Evolutionary conservation across 2,888 invertebrate species (phyloP), one percentile per base, ranked within the genome.

Genomic region (Sphaeridia pumilis): DNA sequence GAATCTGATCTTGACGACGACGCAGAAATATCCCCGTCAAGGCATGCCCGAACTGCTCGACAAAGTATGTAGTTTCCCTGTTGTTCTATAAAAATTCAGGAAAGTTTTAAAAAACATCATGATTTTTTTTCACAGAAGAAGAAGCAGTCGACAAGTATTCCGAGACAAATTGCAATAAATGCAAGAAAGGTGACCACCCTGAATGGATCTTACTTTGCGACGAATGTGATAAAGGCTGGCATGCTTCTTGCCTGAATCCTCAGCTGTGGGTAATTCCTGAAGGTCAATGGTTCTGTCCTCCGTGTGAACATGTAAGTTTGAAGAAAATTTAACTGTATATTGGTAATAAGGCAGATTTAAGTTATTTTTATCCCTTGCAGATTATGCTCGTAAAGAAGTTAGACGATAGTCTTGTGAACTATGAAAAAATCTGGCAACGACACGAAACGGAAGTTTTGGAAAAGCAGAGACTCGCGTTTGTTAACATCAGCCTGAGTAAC

Each of bases 121-220:
- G 27, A 24, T 7, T 20, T 47, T 34, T n/a, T 36, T 27, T n/a
- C n/a, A 2, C 41, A 61, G 68, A 69, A 59, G 69, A 67, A 3
- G 55, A 48, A 26, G 63, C 61, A 36, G 67, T 66, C 3, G 80
- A 80, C 59, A 64, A 67, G 58, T 66, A 68, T 59, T 67, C 74
- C 58, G 84, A 84, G 55, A 87, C 85, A 21, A 82, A 84, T 20
- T 98, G 97, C 71, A 81, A 83, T 67, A 86, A 86, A 62, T 98
- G 97, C 71, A 81, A 83, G 14, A 87, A 89, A 71, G 82, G 81
- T 0, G 88, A 92, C 70, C 90, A 94, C 71, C 94, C 95, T 0
- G 94, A 97, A 72, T 93, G 92, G 92, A 92, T 98, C 67, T 74
- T 98, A 49, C 74, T 98, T 36, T 98, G 97, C 69, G 97, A 98